Percentiles rank a stretch among this genome's conserved stretches.
Evolutionary conservation across 92 coral and sea anemone species (phyloP).

Genomic region (Paragorgia papillata): DNA sequence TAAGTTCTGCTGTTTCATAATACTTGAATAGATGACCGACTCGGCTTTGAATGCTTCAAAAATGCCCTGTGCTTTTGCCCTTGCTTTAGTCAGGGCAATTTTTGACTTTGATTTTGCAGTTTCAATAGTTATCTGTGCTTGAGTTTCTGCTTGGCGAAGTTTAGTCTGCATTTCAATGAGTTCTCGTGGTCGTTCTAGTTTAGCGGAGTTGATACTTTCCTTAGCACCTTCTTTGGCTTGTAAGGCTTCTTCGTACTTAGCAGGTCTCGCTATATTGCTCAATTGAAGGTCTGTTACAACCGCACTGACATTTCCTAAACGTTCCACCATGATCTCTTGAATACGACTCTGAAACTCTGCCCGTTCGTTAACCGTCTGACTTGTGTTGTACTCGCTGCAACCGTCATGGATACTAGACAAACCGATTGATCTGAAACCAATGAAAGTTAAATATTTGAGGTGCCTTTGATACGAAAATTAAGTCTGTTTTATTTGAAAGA

Average conservation of each 20-base stretch:
- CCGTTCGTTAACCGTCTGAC: slow-evolving; percentile 76
- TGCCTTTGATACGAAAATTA: no score
- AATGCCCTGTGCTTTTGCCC: slow-evolving; percentile 67
- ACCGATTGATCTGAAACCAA: slow-evolving; percentile 60
- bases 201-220: slow-evolving; percentile 77
- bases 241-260: slow-evolving; percentile 70
- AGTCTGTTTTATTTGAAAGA: no score
- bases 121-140: slow-evolving; percentile 65
- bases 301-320: slow-evolving; percentile 63
- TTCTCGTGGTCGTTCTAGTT: slow-evolving; percentile 74
- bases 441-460: no score
- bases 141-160: slow-evolving; percentile 70
- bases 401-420: slow-evolving; percentile 73
- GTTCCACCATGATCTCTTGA: slow-evolving; percentile 56
- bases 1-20: slow-evolving; percentile 55
- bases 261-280: slow-evolving; percentile 66
- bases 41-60: slow-evolving; percentile 69
- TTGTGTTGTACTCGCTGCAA: slow-evolving; percentile 86
- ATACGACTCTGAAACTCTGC: slow-evolving; percentile 70
- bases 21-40: slow-evolving; percentile 56
- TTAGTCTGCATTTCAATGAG: slow-evolving; percentile 66
- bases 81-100: slow-evolving; percentile 64
- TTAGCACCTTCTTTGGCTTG: slow-evolving; percentile 82
- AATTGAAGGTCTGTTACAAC: slow-evolving; percentile 80
- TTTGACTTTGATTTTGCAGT: slow-evolving; percentile 72